A percentile compares a stretch with the other conserved stretches of the same genome.
Evolutionary conservation across 2,113 vertebrate genomes (phyloP).

Genomic region (Actinemys pallida): DNA sequence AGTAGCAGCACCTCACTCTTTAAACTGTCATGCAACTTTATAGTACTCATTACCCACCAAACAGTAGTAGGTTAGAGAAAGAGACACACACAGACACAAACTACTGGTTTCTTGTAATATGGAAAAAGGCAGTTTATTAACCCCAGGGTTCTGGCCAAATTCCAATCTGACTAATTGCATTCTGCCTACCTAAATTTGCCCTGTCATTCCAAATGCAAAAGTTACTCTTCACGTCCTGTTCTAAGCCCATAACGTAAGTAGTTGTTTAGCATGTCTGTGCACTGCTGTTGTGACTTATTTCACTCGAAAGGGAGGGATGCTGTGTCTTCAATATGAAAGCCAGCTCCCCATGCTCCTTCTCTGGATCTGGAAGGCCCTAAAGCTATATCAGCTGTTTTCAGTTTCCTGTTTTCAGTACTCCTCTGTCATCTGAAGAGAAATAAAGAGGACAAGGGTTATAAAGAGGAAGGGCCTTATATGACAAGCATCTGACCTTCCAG

Average conservation of each 20-base stretch:
- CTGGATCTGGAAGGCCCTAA: neutral
- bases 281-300: neutral
- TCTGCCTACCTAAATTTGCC: neutral
- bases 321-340: neutral
- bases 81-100: neutral
- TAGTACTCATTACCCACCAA: neutral
- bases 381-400: neutral
- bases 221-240: neutral
- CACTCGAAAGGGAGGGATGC: neutral
- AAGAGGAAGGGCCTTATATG: neutral
- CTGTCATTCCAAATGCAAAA: neutral
- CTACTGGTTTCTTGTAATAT: neutral
- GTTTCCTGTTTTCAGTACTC: neutral
- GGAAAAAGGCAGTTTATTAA: neutral
- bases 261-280: neutral
- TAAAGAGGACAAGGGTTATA: neutral
- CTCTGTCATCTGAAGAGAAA: neutral
- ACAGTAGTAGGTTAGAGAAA: neutral
- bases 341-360: neutral
- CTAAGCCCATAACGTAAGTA: neutral
- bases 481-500: neutral
- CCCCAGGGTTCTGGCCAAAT: neutral
- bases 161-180: neutral
- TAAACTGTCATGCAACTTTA: neutral
- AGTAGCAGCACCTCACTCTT: neutral